A percentile compares a stretch with the other conserved stretches of the same genome.
These are phyloP conservation scores for Rhabdomys pumilio DNA, from an alignment of 2,797 vertebrate genomes.

Conservation along the genomic window DNA sequence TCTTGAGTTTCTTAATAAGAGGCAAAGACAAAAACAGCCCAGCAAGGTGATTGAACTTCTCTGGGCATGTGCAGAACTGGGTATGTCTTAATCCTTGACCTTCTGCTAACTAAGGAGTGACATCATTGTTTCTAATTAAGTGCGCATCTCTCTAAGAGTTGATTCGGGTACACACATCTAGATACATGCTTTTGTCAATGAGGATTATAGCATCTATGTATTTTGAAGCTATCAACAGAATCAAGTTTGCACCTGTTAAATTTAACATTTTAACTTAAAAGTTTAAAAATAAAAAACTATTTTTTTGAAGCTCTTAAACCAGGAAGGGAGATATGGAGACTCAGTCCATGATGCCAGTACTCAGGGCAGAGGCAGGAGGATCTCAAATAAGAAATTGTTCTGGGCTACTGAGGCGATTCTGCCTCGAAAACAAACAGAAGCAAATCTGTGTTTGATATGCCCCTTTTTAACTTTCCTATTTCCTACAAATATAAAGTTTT, in stretches of 20 bases:
- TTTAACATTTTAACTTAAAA: not conserved
- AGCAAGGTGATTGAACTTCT: not conserved
- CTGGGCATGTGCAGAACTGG: not conserved
- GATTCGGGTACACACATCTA: not conserved
- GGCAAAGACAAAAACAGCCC: not conserved
- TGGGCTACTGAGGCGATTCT: not conserved
- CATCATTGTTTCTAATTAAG: not conserved
- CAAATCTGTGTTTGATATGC: not conserved
- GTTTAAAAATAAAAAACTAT: not conserved
- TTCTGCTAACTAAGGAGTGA: too few relatives aligned
- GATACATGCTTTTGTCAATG: not conserved
- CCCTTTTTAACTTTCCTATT: not conserved
- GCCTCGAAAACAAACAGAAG: not conserved
- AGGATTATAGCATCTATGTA: not conserved
- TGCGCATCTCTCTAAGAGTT: not conserved
- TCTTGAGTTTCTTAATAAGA: conserved; percentile 28
- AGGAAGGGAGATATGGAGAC: too few relatives aligned
- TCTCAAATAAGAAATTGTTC: not conserved
- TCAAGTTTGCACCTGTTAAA: not conserved
- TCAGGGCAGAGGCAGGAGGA: not conserved
- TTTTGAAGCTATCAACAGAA: not conserved
- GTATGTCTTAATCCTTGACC: not conserved
- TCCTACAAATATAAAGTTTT: not conserved
- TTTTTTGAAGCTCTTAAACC: not conserved
- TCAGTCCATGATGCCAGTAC: not conserved